Base-by-base conservation (phyloP, 2,113 vertebrate genomes). In the Oceanites oceanicus region DNA sequence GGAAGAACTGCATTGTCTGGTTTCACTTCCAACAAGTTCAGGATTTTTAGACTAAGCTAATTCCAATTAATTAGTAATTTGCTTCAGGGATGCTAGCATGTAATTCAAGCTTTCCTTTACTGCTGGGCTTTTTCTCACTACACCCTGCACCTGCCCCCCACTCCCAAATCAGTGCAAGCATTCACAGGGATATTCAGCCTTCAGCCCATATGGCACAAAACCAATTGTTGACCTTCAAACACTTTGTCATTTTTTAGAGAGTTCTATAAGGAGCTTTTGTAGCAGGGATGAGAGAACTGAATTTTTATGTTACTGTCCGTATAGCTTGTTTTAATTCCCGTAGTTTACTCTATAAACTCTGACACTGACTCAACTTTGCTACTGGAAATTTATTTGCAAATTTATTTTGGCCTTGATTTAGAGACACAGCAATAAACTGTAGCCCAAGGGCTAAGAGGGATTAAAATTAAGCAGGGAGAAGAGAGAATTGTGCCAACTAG, bases 311-410 rank as follows among this genome's bases (percentile, higher is more conserved):
- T 86, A 40, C 44, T 85, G 67, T 84, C 10, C 2, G 32, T 58
- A 9, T 83, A 84, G 65, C 78, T 55, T 88, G 65, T 85, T 96
- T 90, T 90, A 91, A 80, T 90, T 94, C 58, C 63, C 21, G 13
- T 72, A 77, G 63, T 95, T 92, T 84, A 85, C n/a, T 47, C 25
- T 9, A 11, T 94, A 90, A 95, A 81, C 58, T 93, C 42, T 91
- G 87, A 96, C 66, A 77, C 70, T 71, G 72, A 86, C 62, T 97
- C 73, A 91, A 6, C 30, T 75, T 83, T 84, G 52, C 68, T 94
- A 65, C 56, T 91, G 49, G 89, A 88, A 96, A 94, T 92, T 56
- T 91, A 94, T 94, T 97, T 96, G 75, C 80, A 74, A 86, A 90
- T 45, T 45, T 45, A 45, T 45, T 97, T 92, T 87, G 58, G 73